A percentile compares a stretch with the other conserved stretches of the same genome.
phyloP scores from a whole-genome alignment of 2,113 vertebrate genomes.

The Oostethus manadensis region DNA sequence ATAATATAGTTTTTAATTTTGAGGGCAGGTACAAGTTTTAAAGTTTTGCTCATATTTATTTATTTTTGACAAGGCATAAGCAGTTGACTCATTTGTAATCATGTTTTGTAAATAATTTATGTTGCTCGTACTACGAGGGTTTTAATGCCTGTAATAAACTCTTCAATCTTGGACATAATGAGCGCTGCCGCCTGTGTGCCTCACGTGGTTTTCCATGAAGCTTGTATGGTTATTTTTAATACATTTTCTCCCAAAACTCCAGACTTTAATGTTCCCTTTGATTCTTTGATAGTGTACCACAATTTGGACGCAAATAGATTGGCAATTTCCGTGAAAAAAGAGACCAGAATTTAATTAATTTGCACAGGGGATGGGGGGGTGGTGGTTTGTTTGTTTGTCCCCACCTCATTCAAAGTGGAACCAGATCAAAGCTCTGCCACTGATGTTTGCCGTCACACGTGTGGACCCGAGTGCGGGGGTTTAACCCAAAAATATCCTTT shows the following conservation, averaged over 20 bases:
- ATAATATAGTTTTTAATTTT: too few relatives aligned
- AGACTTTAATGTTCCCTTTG: conserved; percentile 24
- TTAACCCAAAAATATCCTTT: conserved; percentile 12
- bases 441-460: conserved; percentile 10
- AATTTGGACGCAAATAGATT: conserved; percentile 40
- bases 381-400: conserved; percentile 14
- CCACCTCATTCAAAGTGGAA: conserved; percentile 42
- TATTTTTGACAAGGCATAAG: not conserved
- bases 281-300: conserved; percentile 25
- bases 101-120: not conserved
- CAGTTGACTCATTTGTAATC: not conserved
- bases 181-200: conserved; percentile 1
- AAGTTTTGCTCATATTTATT: too few relatives aligned
- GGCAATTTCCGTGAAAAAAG: conserved; percentile 22
- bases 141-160: not conserved
- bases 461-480: conserved; percentile 3
- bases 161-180: conserved; percentile 36
- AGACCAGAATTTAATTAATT: conserved; percentile 37
- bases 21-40: too few relatives aligned
- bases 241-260: conserved; percentile 25
- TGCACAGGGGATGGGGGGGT: not conserved
- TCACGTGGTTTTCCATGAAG: conserved; percentile 22
- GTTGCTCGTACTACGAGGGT: not conserved
- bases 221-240: conserved; percentile 19
- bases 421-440: conserved; percentile 39